Evolutionary conservation across 2,888 invertebrate species (phyloP), one percentile per base, ranked within the genome.

Genomic region (Athrips mouffetella): DNA sequence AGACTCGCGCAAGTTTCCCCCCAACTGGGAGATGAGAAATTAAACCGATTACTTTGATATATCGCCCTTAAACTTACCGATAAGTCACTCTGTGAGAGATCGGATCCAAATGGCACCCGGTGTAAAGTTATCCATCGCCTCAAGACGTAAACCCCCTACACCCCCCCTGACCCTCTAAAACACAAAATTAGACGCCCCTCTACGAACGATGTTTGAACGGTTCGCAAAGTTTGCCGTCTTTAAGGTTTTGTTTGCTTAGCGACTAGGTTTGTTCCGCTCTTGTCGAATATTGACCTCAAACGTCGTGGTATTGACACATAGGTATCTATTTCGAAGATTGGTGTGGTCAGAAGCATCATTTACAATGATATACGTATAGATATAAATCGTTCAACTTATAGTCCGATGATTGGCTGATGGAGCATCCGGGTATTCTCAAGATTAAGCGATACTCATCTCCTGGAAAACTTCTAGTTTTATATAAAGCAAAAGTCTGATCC

Each of bases 31-130:
- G 81, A 86, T 86, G 86, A 86, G 87, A 86, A 86, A 88, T 86
- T 88, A 85, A 87, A 81, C 75, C 84, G 80, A 86, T 88, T 85
- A 86, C 84, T 79, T 80, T 87, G 87, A 88, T 85, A 85, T 84
- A 88, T 87, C 66, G 75, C 76, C 69, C 73, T 81, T 80, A 81
- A 85, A 87, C 77, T 86, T 82, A 69, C 81, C 85, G 83, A 86
- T 88, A 88, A 87, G 84, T 87, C 85, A 86, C 73, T 72, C 74
- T 68, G 57, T 47, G 77, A 76, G 79, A 77, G 81, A 81, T 85
- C 80, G 83, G 78, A 76, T 77, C 75, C 78, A 73, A 84, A 81
- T 78, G 83, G 83, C 79, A 80, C 76, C 73, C 79, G 66, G 73
- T 81, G 80, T 78, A 77, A 84, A 84, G 79, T 85, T 85, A 81